Conservation (phyloP, 2,797 vertebrate genomes). For the Scyliorhinus canicula region DNA sequence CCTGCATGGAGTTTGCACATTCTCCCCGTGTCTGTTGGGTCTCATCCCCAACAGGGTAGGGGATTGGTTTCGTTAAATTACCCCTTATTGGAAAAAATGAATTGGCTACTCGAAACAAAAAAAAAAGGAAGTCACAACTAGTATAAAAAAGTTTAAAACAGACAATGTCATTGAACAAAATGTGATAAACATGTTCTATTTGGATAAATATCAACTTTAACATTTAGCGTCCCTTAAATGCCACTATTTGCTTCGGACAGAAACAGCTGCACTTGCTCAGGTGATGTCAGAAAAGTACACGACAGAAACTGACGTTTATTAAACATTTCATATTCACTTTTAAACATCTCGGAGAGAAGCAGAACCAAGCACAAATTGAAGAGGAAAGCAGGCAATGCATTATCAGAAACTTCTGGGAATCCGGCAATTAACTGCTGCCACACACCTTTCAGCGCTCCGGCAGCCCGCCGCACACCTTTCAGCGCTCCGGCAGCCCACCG, state of each 20-base stretch:
- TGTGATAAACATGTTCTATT: background rate
- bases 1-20: no score
- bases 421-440: background rate
- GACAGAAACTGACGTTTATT: background rate
- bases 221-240: background rate
- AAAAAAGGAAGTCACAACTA: no score
- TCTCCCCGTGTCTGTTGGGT: no score
- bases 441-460: background rate
- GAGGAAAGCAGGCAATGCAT: background rate
- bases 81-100: no score
- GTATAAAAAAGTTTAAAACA: background rate
- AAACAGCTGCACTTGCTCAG: background rate
- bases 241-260: background rate
- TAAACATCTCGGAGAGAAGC: background rate
- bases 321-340: background rate
- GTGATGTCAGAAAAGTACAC: background rate
- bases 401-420: background rate
- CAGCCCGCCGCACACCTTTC: background rate
- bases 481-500: background rate
- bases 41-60: no score
- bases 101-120: no score
- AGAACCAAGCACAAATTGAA: background rate
- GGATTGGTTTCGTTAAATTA: no score
- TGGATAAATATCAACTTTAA: background rate
- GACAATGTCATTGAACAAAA: background rate